phyloP scores from a whole-genome alignment of 2,113 vertebrate species.

The Callaeas wilsoni region DNA sequence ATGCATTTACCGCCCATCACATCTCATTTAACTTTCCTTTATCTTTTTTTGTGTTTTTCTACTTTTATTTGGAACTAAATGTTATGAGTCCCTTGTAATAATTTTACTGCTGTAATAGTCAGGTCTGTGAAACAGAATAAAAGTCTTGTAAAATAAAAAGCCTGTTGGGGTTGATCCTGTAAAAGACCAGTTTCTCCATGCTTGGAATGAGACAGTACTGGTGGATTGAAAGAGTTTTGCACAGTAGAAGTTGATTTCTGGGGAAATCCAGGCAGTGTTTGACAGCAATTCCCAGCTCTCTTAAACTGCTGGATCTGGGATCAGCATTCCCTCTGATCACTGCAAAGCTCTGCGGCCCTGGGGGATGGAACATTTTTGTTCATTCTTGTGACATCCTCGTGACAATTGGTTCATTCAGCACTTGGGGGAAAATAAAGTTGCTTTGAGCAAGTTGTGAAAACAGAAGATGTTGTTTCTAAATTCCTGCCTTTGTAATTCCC shows the following conservation, averaged over 20 bases:
- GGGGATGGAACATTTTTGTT: background rate
- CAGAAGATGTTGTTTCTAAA: background rate
- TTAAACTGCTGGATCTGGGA: background rate
- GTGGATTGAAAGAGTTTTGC: background rate
- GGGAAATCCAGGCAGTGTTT: background rate
- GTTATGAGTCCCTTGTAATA: constrained; percentile 69
- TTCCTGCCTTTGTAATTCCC: constrained; percentile 26
- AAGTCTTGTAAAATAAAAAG: constrained; percentile 70
- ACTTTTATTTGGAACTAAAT: constrained; percentile 64
- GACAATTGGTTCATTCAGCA: background rate
- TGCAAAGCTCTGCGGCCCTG: background rate
- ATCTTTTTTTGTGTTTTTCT: constrained; percentile 1
- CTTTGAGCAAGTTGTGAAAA: background rate
- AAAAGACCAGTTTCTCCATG: background rate
- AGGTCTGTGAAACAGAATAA: constrained; percentile 75
- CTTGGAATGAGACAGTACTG: background rate
- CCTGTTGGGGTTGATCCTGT: constrained; percentile 15
- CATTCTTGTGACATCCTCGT: background rate
- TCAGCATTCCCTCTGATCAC: background rate
- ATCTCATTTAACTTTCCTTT: constrained; percentile 10
- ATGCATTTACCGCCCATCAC: background rate
- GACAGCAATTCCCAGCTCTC: background rate
- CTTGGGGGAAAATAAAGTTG: background rate
- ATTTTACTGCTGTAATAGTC: constrained; percentile 74
- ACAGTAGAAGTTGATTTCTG: constrained; percentile 2